These are phyloP conservation scores for Nowickia ferox DNA, from an alignment of 2,888 invertebrate genomes.

Conservation along the genomic window DNA sequence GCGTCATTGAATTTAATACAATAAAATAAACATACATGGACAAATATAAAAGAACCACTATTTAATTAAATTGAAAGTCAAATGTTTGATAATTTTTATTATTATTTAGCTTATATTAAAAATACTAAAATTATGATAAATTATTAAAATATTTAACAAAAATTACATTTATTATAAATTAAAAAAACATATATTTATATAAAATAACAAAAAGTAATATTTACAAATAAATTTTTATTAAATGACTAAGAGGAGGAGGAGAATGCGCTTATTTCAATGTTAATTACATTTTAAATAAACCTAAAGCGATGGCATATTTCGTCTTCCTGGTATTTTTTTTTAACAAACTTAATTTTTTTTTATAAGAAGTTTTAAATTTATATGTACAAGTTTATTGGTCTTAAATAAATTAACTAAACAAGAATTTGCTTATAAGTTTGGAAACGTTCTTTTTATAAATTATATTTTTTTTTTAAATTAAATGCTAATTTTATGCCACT, in stretches of 20 bases:
- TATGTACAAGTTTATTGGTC: slow-evolving; percentile 25
- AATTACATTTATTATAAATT: slow-evolving; percentile 40
- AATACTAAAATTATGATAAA: slow-evolving; percentile 43
- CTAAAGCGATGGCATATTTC: background rate
- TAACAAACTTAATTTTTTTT: slow-evolving; percentile 54
- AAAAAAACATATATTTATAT: slow-evolving; percentile 16
- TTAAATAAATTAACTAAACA: slow-evolving; percentile 3
- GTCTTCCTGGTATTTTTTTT: background rate
- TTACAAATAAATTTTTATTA: slow-evolving; percentile 65
- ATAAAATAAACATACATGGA: background rate
- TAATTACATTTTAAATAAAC: slow-evolving; percentile 45
- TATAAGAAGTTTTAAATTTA: background rate
- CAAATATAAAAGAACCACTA: background rate
- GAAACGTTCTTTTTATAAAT: background rate
- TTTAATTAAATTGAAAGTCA: slow-evolving; percentile 39
- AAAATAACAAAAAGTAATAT: slow-evolving; percentile 72
- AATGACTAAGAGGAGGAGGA: background rate
- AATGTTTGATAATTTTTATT: slow-evolving; percentile 30
- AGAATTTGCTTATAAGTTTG: background rate
- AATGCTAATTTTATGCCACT: slow-evolving; percentile 86
- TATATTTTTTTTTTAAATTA: background rate
- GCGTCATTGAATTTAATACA: slow-evolving; percentile 13
- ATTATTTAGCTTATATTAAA: slow-evolving; percentile 34
- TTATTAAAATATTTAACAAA: slow-evolving; percentile 62
- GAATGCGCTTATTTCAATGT: background rate